phyloP scores from a whole-genome alignment of 1,140 invertebrate genomes.

The Trachymyrmex septentrionalis region DNA sequence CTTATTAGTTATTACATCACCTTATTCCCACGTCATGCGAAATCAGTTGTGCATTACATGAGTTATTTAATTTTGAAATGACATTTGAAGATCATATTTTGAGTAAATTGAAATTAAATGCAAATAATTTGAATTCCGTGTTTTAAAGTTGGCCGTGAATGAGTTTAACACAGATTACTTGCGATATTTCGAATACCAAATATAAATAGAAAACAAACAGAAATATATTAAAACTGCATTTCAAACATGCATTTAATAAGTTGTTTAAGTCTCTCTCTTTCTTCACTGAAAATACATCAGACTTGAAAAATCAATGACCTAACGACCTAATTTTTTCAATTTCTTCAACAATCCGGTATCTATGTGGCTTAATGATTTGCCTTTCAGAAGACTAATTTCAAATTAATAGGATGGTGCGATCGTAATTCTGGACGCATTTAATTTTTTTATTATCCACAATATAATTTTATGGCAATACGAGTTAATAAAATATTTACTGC shows the following conservation, averaged over 20 bases:
- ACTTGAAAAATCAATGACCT: not conserved
- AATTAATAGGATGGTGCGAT: not conserved
- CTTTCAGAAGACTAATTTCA: slow-evolving; percentile 13
- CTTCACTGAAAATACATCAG: not conserved
- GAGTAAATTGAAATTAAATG: not conserved
- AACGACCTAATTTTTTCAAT: not conserved
- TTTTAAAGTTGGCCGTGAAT: not conserved
- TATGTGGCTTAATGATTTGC: not conserved
- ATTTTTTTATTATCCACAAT: not conserved
- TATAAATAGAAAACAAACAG: not conserved
- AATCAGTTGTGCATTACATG: not conserved
- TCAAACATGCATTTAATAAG: not conserved
- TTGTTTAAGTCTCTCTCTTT: not conserved
- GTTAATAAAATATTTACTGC: slow-evolving; percentile 3
- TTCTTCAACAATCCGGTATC: slow-evolving; percentile 18
- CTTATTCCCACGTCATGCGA: not conserved
- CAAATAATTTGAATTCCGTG: not conserved
- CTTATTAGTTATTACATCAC: slow-evolving; percentile 24
- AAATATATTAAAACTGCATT: not conserved
- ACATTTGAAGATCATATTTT: not conserved
- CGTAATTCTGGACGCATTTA: not conserved
- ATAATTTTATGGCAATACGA: not conserved
- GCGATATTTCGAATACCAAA: not conserved
- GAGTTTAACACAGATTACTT: not conserved
- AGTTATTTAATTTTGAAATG: not conserved